Evolutionary conservation across 2,888 invertebrate species (phyloP), one percentile per base, ranked within the genome.

Genomic region (Stomorhina lunata): DNA sequence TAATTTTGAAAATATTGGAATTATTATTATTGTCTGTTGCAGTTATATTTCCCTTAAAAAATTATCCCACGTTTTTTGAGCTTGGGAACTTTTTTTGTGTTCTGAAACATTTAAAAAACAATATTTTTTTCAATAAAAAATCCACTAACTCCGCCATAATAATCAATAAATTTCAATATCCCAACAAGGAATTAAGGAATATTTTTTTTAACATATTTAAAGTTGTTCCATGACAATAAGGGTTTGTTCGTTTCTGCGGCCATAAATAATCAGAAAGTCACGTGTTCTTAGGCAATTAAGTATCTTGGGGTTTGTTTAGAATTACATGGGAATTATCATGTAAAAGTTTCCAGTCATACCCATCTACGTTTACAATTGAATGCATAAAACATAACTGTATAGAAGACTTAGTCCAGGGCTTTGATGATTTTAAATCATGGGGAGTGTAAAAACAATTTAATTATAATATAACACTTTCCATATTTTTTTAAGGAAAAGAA

Each of bases 281-380:
- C 82, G 82, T 82, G 82, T 75, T 57, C 50, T 53, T 20, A 32
- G 57, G 71, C 63, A 75, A 79, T 79, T 82, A 75, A 75, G 65
- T 75, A 34, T 2, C 25, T 10, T 12, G 10, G 25, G 40, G 40
- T 59, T 78, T 48, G 22, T 25, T 77, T 34, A 32, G 69, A 78
- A 75, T 78, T 73, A 63, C 72, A 73, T 71, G 73, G 10, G 79
- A 75, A 82, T 71, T 79, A 77, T 66, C 45, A 55, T 63, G 72
- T 77, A 68, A 72, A 65, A 34, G 10, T 29, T 25, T 9, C 29
- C 22, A 12, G 15, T 25, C 48, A 34, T 10, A 73, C 34, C 45
- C 20, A 45, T 65, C n/a, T 34, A 15, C 48, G 4, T 7, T 7
- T 48, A 9, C 22, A 48, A 9, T 10, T 20, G 48, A 2, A 48